Evolutionary conservation across 2,797 vertebrate species (phyloP), one percentile per base, ranked within the genome.

Genomic region (Onychomys torridus): DNA sequence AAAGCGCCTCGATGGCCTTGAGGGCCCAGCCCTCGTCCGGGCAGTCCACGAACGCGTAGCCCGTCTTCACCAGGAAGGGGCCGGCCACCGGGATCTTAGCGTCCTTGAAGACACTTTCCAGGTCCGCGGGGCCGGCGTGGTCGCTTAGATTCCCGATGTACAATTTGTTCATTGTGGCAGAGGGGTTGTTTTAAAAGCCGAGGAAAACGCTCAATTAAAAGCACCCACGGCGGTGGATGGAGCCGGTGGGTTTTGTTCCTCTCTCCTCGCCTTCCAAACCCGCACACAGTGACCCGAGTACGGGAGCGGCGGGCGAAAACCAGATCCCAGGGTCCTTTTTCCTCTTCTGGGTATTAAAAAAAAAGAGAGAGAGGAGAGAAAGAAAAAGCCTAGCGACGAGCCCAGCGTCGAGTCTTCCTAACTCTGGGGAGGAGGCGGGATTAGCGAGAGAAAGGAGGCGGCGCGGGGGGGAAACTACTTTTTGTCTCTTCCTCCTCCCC

Each of bases 11-110:
- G 98, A 99, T 99, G 99, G 99, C 99, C 99, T 99, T 99, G 99
- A 99, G 99, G 84, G 99, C 99, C 98, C 99, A 99, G 98, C 99
- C 99, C 96, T 99, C 99, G 98, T 99, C 99, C 86, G 99, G 99
- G 98, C 99, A 99, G 98, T 99, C 99, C 98, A 99, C 99, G 98
- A 99, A 99, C 98, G 99, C 99, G 98, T 99, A 99, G 97, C 99
- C 99, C 81, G 99, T 99, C 99, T 99, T 99, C 97, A 99, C 98
- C 90, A 99, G 99, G 98, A 99, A 99, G 97, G 99, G 99, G 95
- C 99, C 99, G 97, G 98, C 99, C 98, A 99, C 99, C 63, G 99
- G 99, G 97, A 99, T 99, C 99, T 99, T 99, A 99, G 99, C 99
- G 99, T 99, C 99, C 98, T 99, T 99, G 98, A 99, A 99, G 98